Evolutionary conservation across 2,888 invertebrate species (phyloP).

Genomic region (Phyllotreta striolata): DNA sequence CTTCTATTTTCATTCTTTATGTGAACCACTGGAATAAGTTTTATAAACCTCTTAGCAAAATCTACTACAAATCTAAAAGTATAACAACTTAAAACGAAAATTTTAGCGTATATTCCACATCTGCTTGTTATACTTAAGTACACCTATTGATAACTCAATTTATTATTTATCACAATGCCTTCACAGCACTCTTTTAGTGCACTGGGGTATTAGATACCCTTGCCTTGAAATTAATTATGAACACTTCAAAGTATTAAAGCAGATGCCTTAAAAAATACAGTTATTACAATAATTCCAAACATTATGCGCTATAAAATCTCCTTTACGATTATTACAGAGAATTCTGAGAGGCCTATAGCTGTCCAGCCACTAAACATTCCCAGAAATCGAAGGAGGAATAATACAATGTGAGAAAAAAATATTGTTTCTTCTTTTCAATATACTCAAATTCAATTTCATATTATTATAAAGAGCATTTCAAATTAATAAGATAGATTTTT

Average conservation of each 20-base stretch:
- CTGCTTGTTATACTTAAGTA: too few species aligned
- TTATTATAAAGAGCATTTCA: not conserved
- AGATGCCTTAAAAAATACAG: constrained; percentile 40
- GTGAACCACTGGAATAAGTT: too few species aligned
- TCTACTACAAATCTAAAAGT: too few species aligned
- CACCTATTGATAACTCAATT: too few species aligned
- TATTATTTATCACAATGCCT: too few species aligned
- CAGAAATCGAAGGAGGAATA: constrained; percentile 25
- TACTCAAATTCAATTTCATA: not conserved
- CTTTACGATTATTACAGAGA: constrained; percentile 37
- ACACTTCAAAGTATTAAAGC: constrained; percentile 29
- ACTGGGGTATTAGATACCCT: too few species aligned
- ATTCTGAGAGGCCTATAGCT: constrained; percentile 27
- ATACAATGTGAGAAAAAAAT: constrained; percentile 15
- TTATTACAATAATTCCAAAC: constrained; percentile 43
- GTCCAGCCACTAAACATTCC: constrained; percentile 20
- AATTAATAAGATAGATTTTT: not conserved
- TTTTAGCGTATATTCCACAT: too few species aligned
- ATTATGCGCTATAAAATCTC: constrained; percentile 41
- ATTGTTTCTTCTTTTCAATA: constrained; percentile 18
- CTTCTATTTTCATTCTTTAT: too few species aligned
- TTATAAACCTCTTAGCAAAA: too few species aligned
- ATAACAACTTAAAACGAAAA: too few species aligned
- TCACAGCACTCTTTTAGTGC: too few species aligned
- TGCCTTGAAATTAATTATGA: too few species aligned